These are phyloP conservation scores for Parapristionchus giblindavisi DNA, from an alignment of 2,888 invertebrate genomes.

Conservation along the genomic window DNA sequence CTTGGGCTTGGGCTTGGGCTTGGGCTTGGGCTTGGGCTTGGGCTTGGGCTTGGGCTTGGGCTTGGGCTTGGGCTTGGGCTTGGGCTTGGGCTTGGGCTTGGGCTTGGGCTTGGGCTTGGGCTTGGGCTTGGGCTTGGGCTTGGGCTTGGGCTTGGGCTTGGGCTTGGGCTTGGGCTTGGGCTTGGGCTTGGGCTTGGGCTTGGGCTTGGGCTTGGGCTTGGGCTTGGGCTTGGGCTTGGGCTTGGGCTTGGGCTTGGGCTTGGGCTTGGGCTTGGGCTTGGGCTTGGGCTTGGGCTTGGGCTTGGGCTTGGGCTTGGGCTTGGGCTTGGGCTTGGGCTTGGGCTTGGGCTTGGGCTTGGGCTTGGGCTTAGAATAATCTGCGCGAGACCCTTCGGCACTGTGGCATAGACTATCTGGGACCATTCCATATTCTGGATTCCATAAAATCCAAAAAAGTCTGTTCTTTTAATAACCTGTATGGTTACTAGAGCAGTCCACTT, in stretches of 20 bases:
- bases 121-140: slow-evolving; percentile 40
- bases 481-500: too few relatives aligned
- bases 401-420: too few relatives aligned
- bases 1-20: slow-evolving; percentile 39
- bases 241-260: slow-evolving; percentile 40
- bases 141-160: slow-evolving; percentile 39
- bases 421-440: too few relatives aligned
- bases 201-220: slow-evolving; percentile 42
- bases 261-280: slow-evolving; percentile 39
- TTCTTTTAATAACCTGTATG: too few relatives aligned
- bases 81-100: slow-evolving; percentile 38
- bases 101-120: slow-evolving; percentile 36
- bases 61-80: slow-evolving; percentile 40
- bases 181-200: slow-evolving; percentile 43
- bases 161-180: slow-evolving; percentile 41
- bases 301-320: slow-evolving; percentile 38
- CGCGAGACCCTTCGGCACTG: too few relatives aligned
- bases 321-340: slow-evolving; percentile 38
- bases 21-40: slow-evolving; percentile 38
- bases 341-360: slow-evolving; percentile 35
- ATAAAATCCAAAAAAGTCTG: too few relatives aligned
- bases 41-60: slow-evolving; percentile 38
- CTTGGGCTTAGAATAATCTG: too few relatives aligned
- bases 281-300: slow-evolving; percentile 39
- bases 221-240: slow-evolving; percentile 43